Conservation (phyloP, 64 coral and sea anemone genomes). For the Pocillopora damicornis region DNA sequence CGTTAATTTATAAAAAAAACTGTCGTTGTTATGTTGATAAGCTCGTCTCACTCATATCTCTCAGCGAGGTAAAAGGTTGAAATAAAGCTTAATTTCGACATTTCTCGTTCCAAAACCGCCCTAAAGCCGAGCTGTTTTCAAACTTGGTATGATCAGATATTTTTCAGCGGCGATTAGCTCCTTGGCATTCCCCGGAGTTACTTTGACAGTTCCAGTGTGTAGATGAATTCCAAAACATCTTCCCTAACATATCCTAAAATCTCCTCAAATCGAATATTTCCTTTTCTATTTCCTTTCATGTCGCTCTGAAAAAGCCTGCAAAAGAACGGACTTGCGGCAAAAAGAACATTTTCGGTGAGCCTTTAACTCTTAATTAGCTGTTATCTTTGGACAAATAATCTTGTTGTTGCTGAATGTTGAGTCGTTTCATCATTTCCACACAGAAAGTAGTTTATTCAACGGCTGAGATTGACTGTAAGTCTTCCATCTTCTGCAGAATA, state of each 20-base stretch:
- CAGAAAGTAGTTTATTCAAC: neutral
- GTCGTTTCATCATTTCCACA: neutral
- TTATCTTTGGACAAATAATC: too few relatives aligned
- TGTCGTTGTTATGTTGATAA: constrained; percentile 12
- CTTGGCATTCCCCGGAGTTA: neutral
- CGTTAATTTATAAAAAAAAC: neutral
- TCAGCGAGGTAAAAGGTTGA: constrained; percentile 45
- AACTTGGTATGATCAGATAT: neutral
- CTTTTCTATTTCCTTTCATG: too few relatives aligned
- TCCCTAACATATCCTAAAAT: neutral
- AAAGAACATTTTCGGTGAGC: too few relatives aligned
- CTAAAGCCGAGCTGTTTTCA: neutral
- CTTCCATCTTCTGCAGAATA: too few relatives aligned
- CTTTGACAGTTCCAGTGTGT: too few relatives aligned
- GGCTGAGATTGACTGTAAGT: too few relatives aligned
- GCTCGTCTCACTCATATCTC: constrained; percentile 31
- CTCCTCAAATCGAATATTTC: neutral
- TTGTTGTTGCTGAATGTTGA: neutral
- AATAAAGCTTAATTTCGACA: neutral
- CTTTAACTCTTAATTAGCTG: too few relatives aligned
- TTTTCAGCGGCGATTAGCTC: neutral
- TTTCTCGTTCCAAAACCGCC: neutral
- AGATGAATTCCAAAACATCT: neutral
- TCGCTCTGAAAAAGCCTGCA: too few relatives aligned
- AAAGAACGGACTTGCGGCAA: too few relatives aligned